These are phyloP conservation scores for Centropus bengalensis DNA, from an alignment of 2,113 vertebrate species.

Conservation along the genomic window DNA sequence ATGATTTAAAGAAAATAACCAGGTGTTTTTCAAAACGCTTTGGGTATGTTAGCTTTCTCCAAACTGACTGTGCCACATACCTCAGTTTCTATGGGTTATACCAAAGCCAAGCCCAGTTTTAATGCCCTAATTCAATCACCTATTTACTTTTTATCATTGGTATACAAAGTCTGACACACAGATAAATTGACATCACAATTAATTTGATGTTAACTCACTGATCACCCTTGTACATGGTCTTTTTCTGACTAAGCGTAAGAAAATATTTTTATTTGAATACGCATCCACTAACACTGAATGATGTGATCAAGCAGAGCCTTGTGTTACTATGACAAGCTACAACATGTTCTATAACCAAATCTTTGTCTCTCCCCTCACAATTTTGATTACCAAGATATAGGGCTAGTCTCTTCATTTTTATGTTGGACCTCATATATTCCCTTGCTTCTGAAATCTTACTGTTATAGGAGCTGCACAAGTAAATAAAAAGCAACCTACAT, in stretches of 20 bases:
- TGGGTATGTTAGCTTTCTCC: neutral
- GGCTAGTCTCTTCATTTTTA: too few relatives aligned
- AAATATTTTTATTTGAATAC: too few relatives aligned
- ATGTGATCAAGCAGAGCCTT: too few relatives aligned
- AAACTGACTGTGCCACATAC: neutral
- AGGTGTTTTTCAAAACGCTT: neutral
- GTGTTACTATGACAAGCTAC: too few relatives aligned
- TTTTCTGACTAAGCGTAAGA: too few relatives aligned
- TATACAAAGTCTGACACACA: neutral
- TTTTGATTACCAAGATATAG: too few relatives aligned
- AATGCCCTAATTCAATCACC: neutral
- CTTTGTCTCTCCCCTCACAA: too few relatives aligned
- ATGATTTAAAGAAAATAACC: neutral
- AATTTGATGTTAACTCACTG: too few relatives aligned
- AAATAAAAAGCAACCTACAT: neutral
- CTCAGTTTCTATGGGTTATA: neutral
- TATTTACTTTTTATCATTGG: neutral
- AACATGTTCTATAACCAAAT: too few relatives aligned
- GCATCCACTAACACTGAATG: too few relatives aligned
- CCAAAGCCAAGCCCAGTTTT: neutral
- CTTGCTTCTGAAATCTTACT: neutral
- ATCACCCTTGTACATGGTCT: too few relatives aligned
- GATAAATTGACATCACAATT: too few relatives aligned
- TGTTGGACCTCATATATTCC: neutral
- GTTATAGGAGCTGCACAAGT: neutral